Evolutionary conservation across 2,797 vertebrate species (phyloP), one percentile per base, ranked within the genome.

Genomic region (Anniella stebbinsi): DNA sequence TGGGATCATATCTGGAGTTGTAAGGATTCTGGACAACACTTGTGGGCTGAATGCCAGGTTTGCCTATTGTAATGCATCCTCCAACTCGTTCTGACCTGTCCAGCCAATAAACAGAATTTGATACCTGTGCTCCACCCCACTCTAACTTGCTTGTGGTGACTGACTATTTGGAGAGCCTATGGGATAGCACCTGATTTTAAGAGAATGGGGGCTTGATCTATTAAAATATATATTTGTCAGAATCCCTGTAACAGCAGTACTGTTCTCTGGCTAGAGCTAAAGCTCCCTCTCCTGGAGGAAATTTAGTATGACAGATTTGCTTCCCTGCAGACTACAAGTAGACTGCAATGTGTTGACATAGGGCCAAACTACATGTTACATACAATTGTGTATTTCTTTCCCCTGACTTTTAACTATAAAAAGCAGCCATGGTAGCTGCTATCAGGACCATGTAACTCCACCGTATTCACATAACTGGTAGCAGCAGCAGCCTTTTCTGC

Each of bases 261-360:
- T 70, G 2, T 41, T 69, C 21, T 92, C 89, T 85, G 67, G 21
- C 0, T 95, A 86, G 69, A 86, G 72, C 91, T 93, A 89, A 51
- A 92, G 93, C 95, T 93, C 96, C 96, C 94, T 94, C 95, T 96
- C 89, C 87, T 94, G 95, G 96, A 91, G 51, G 48, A 90, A 38
- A 57, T 8, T 63, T 72, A 36, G 17, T 51, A 80, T 36, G 15
- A 57, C 78, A 66, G 25, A 41, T 82, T 30, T 38, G n/a, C 21
- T 90, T 41, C 38, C 41, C 38, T 82, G 33, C 41, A 75, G 41
- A 33, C 0, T 67, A 33, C 33, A 38, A 15, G 48, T 21, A 48
- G 66, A 15, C 48, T 36, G 23, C 28, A 75, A 57, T 30, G 15
- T 67, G 28, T 2, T 83, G 36, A 41, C 4, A 23, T 15, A 82